phyloP scores from a whole-genome alignment of 2,888 invertebrate species.

The Cylindroiulus punctatus region DNA sequence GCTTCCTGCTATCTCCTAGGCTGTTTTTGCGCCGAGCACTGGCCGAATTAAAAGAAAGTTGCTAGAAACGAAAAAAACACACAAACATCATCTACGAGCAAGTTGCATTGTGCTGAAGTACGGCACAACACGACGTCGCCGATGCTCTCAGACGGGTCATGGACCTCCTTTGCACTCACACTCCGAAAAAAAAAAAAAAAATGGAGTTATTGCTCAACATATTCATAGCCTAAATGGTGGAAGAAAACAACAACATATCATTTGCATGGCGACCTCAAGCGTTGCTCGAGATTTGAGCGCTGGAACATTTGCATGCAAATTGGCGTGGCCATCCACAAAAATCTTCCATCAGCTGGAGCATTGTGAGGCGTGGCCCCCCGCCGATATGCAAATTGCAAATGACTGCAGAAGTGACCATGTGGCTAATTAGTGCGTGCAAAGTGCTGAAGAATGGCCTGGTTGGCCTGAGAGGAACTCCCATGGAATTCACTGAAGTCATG shows the following conservation, averaged over 20 bases:
- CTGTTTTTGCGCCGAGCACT: background rate
- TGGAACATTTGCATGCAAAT: background rate
- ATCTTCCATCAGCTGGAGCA: background rate
- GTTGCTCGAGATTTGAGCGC: background rate
- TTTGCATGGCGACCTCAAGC: background rate
- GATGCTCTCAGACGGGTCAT: slow-evolving; percentile 15
- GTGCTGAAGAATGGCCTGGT: too few relatives aligned
- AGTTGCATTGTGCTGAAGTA: background rate
- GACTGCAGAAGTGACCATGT: slow-evolving; percentile 22
- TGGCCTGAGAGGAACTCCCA: too few relatives aligned
- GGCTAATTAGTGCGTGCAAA: background rate
- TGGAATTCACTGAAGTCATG: background rate
- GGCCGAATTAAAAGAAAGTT: background rate
- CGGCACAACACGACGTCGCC: background rate
- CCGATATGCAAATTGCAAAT: background rate
- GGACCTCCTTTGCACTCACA: slow-evolving; percentile 23
- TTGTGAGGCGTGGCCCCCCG: background rate
- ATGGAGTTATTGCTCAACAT: background rate
- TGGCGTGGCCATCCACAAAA: background rate
- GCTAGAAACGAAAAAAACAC: background rate
- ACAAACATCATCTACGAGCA: background rate
- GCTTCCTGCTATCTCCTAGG: background rate
- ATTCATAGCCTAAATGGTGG: background rate
- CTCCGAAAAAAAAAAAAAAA: background rate
- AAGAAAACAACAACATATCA: background rate